A percentile compares a stretch with the other conserved stretches of the same genome.
Evolutionary conservation across 2,797 vertebrate genomes (phyloP).

Genomic region (Syngnathus acus): DNA sequence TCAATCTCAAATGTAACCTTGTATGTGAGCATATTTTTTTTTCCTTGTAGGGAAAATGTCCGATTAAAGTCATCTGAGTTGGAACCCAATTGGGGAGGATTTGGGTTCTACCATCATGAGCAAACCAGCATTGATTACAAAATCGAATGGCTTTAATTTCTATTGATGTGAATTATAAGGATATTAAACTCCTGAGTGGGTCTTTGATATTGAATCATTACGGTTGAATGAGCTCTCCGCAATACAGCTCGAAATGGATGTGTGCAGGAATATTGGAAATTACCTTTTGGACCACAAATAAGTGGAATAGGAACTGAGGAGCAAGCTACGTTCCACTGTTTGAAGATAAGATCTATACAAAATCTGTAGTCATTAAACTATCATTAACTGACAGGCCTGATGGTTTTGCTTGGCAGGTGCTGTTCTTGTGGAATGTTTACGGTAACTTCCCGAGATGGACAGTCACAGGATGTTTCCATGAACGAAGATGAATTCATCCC

Average conservation of each 20-base stretch:
- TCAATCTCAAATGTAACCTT: no score
- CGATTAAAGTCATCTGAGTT: no score
- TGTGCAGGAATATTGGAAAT: not conserved
- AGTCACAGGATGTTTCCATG: constrained; percentile 49
- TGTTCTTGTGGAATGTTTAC: constrained; percentile 46
- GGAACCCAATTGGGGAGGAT: no score
- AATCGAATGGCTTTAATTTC: no score
- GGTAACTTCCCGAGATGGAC: constrained; percentile 38
- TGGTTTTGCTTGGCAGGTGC: constrained; percentile 39
- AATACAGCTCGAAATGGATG: not conserved
- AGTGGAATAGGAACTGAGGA: not conserved
- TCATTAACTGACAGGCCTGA: constrained; percentile 43
- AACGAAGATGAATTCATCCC: constrained; percentile 27
- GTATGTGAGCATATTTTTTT: no score
- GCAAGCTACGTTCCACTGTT: constrained; percentile 19
- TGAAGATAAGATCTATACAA: constrained; percentile 41
- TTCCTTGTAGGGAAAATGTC: no score
- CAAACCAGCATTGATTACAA: no score
- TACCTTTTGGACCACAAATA: not conserved
- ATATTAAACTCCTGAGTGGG: no score
- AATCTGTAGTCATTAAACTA: constrained; percentile 32
- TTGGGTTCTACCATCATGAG: no score
- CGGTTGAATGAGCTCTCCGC: no score
- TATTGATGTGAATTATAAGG: no score
- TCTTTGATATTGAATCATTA: no score